These are phyloP conservation scores for Myocastor coypus DNA, from an alignment of 2,113 vertebrate genomes.

Conservation along the genomic window DNA sequence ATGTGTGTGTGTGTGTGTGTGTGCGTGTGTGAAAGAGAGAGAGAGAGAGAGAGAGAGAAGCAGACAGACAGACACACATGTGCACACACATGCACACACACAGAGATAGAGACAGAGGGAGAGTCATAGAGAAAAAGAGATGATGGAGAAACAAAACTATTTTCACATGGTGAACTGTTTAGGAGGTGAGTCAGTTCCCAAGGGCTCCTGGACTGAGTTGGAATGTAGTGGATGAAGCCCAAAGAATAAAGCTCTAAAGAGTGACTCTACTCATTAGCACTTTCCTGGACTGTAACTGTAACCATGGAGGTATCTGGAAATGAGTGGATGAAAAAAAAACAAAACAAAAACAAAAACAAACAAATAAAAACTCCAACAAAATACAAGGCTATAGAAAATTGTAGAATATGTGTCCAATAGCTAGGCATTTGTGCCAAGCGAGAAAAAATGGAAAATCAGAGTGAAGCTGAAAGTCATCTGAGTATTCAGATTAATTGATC, in stretches of 20 bases:
- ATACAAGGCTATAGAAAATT: neutral
- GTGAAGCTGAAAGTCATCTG: neutral
- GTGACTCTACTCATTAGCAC: neutral
- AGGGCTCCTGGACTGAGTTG: neutral
- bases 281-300: neutral
- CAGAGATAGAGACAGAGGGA: neutral
- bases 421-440: neutral
- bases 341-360: no score
- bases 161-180: neutral
- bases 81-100: no score
- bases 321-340: neutral
- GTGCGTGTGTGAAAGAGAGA: neutral
- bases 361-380: no score
- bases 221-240: neutral
- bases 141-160: neutral
- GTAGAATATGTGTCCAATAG: neutral
- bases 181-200: neutral
- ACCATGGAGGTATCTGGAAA: slow-evolving; percentile 28
- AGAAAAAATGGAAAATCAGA: slow-evolving; percentile 18
- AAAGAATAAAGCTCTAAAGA: neutral
- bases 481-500: neutral
- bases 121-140: neutral
- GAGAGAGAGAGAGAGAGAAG: neutral
- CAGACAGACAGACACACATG: no score
- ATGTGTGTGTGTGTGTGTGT: neutral